These are phyloP conservation scores for Rhinatrema bivittatum DNA, from an alignment of 2,797 vertebrate genomes.

Conservation along the genomic window DNA sequence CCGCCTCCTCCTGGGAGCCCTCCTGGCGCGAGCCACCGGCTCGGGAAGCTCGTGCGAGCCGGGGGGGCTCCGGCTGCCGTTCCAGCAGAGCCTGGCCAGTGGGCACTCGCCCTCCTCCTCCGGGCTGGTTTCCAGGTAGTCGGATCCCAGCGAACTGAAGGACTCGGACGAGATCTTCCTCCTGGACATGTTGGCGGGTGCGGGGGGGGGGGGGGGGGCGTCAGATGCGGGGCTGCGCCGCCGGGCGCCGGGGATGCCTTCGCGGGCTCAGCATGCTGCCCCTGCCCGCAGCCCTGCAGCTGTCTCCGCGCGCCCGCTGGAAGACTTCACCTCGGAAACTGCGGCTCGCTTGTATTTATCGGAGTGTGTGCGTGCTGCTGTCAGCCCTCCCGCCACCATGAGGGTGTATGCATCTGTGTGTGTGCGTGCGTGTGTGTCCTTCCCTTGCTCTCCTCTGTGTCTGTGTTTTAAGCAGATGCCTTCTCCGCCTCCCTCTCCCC, in stretches of 20 bases:
- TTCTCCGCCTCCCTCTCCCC: conserved; percentile 5
- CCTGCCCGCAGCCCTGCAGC: too few species aligned
- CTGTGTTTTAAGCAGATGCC: conserved; percentile 19
- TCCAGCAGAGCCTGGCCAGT: conserved; percentile 75
- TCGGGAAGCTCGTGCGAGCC: conserved; percentile 22
- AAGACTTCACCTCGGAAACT: too few species aligned
- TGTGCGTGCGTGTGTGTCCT: too few species aligned
- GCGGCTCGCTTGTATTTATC: neutral
- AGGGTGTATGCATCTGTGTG: too few species aligned
- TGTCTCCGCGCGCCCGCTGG: too few species aligned
- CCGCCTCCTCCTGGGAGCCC: conserved; percentile 71
- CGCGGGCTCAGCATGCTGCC: too few species aligned
- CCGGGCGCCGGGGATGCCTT: too few species aligned
- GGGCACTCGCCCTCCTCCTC: conserved; percentile 77
- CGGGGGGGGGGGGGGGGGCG: conserved; percentile 1
- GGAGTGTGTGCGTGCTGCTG: neutral
- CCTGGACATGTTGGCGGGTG: conserved; percentile 64
- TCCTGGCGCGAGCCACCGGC: conserved; percentile 32
- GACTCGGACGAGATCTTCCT: conserved; percentile 96
- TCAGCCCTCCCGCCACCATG: neutral
- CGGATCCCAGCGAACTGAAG: conserved; percentile 90
- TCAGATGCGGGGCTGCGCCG: conserved; percentile 10
- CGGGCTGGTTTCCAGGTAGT: conserved; percentile 82
- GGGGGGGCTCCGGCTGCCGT: conserved; percentile 77
- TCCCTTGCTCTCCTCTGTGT: too few species aligned